A percentile compares a stretch with the other conserved stretches of the same genome.
Evolutionary conservation across 1,140 invertebrate species (phyloP).

Genomic region (Drosophila leontia): DNA sequence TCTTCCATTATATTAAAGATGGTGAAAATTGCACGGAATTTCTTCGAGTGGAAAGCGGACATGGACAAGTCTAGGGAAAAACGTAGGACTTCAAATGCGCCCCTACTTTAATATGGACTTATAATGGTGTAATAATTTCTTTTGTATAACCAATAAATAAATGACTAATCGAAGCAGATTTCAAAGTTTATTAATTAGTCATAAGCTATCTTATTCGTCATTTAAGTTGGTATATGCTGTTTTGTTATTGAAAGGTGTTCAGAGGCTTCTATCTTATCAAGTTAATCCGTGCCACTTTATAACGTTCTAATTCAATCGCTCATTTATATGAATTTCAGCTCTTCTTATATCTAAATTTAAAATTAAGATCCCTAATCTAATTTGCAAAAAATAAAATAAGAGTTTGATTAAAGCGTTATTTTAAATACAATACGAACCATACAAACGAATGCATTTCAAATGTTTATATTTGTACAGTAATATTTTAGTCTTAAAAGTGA

Average conservation of each 20-base stretch:
- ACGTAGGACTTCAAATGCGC: neutral
- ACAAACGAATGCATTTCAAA: no score
- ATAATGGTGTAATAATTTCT: neutral
- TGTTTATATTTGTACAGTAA: no score
- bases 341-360: no score
- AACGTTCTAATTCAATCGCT: no score
- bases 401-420: no score
- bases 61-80: fast-evolving
- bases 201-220: neutral
- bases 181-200: neutral
- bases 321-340: no score
- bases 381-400: no score
- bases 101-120: neutral
- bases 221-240: neutral
- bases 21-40: neutral
- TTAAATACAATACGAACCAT: no score
- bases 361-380: no score
- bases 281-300: no score
- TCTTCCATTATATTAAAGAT: neutral
- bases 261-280: no score
- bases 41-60: neutral
- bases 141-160: neutral
- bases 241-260: neutral
- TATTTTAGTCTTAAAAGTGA: no score
- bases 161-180: neutral